phyloP scores from a whole-genome alignment of 2,797 vertebrate genomes.

The Leucoraja ocellata region DNA sequence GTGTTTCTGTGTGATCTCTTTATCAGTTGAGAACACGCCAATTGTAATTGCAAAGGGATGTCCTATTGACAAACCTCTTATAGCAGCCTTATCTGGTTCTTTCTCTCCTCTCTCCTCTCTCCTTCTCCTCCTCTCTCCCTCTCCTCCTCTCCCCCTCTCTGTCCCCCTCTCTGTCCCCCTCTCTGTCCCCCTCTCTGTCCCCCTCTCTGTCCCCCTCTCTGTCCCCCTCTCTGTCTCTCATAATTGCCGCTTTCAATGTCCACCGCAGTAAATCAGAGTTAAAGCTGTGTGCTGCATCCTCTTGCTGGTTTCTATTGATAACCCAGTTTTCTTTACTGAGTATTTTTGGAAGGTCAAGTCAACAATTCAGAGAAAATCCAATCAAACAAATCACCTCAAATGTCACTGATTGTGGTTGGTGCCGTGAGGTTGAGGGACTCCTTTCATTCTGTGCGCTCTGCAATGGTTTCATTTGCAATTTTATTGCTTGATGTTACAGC shows the following conservation, averaged over 20 bases:
- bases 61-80: background rate
- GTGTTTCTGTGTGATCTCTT: background rate
- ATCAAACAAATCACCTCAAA: background rate
- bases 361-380: background rate
- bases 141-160: too few species aligned
- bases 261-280: background rate
- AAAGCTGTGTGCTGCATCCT: background rate
- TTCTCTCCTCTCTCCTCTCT: too few species aligned
- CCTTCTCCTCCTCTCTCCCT: too few species aligned
- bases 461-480: slow-evolving; percentile 22
- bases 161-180: too few species aligned
- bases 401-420: background rate
- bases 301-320: background rate
- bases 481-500: slow-evolving; percentile 3
- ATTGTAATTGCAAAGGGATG: background rate
- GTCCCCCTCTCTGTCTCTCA: background rate
- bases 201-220: background rate
- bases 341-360: background rate
- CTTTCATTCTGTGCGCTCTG: background rate
- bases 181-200: too few species aligned
- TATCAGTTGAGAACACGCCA: background rate
- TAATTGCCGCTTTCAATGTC: background rate
- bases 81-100: background rate
- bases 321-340: background rate
- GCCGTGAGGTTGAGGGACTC: background rate